Evolutionary conservation across 2,797 vertebrate genomes (phyloP).

Genomic region (Cephalopachus bancanus): DNA sequence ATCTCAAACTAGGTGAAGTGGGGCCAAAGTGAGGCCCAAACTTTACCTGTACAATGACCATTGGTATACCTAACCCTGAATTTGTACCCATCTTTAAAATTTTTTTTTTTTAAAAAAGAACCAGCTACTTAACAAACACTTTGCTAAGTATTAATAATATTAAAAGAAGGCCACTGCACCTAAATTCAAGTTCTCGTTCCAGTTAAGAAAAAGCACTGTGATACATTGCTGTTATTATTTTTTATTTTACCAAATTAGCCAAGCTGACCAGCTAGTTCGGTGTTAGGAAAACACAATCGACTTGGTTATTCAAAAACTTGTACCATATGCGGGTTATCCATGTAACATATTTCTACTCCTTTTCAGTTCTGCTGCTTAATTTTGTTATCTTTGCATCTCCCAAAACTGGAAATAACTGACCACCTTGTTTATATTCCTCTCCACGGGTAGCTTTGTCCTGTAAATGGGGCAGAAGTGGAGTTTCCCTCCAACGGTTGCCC

Average conservation of each 20-base stretch:
- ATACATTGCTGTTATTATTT: background rate
- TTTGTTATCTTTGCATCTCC: background rate
- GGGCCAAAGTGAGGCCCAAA: too few relatives aligned
- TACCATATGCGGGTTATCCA: background rate
- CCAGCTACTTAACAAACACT: background rate
- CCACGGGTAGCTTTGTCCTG: too few relatives aligned
- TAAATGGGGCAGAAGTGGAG: too few relatives aligned
- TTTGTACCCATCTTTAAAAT: too few relatives aligned
- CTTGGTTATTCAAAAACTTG: background rate
- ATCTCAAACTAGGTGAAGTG: too few relatives aligned
- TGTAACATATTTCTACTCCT: background rate
- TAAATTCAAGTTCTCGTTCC: background rate
- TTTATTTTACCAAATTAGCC: conserved; percentile 29
- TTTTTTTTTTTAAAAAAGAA: background rate
- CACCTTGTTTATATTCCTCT: too few relatives aligned
- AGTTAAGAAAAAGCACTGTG: background rate
- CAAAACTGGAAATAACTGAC: too few relatives aligned
- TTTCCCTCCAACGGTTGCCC: too few relatives aligned
- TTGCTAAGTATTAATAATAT: background rate
- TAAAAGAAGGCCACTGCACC: background rate
- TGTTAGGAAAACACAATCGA: background rate
- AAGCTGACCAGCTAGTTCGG: background rate
- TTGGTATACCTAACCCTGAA: too few relatives aligned
- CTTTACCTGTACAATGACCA: too few relatives aligned
- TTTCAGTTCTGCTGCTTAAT: background rate